Percentiles rank a stretch among this genome's conserved stretches.
phyloP scores from a whole-genome alignment of 2,113 vertebrate genomes.

The Terrapene triunguis region DNA sequence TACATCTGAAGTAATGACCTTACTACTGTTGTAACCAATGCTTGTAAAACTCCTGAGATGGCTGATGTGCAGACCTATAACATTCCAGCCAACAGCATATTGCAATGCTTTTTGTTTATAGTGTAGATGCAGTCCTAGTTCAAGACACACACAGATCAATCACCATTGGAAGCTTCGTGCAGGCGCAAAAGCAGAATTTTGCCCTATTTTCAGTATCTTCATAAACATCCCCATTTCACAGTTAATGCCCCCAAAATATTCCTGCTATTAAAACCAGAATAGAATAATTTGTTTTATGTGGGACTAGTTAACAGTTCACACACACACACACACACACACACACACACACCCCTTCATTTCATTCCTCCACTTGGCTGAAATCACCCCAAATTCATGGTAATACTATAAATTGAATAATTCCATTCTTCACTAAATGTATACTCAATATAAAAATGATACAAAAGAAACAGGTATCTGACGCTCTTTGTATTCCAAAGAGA shows the following conservation, averaged over 20 bases:
- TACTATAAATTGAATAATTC: background rate
- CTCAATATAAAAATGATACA: background rate
- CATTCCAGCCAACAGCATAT: background rate
- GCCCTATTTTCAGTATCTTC: background rate
- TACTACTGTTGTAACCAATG: rapidly evolving
- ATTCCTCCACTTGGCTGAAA: background rate
- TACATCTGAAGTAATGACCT: background rate
- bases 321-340: background rate
- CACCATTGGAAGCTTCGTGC: background rate
- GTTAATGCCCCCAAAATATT: background rate
- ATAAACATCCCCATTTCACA: background rate
- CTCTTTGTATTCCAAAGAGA: background rate
- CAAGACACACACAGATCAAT: background rate
- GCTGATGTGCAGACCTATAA: background rate
- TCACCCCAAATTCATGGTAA: background rate
- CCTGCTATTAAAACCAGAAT: background rate
- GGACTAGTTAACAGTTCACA: background rate
- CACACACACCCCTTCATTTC: background rate
- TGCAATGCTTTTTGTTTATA: background rate
- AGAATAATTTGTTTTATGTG: background rate
- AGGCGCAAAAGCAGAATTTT: background rate
- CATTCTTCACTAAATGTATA: background rate
- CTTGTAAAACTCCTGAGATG: background rate
- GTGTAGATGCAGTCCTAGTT: background rate
- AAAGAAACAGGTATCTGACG: background rate